phyloP scores from a whole-genome alignment of 2,888 invertebrate species.

The Onchidella celtica region DNA sequence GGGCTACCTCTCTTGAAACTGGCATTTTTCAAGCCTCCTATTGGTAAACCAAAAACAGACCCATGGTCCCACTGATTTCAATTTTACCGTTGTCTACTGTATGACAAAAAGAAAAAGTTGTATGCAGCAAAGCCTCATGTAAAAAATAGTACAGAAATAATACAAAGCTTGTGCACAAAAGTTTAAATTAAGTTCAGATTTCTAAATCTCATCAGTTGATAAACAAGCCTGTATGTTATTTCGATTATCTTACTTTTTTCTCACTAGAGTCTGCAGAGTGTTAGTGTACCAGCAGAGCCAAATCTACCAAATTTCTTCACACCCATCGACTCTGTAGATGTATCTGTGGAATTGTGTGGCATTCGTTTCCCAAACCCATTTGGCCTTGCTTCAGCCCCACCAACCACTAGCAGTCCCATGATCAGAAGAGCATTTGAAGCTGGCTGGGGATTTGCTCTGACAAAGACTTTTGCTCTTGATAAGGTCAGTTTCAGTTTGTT shows the following conservation, averaged over 20 bases:
- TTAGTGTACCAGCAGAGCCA: slow-evolving; percentile 84
- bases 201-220: too few species aligned
- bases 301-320: slow-evolving; percentile 94
- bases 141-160: too few species aligned
- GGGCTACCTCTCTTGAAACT: too few species aligned
- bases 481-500: slow-evolving; percentile 85
- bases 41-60: too few species aligned
- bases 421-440: slow-evolving; percentile 95
- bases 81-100: too few species aligned
- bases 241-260: background rate
- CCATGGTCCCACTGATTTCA: too few species aligned
- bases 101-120: too few species aligned
- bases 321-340: slow-evolving; percentile 94
- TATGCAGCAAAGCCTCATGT: too few species aligned
- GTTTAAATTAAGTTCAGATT: too few species aligned
- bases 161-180: too few species aligned
- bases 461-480: slow-evolving; percentile 96
- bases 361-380: slow-evolving; percentile 97
- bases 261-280: slow-evolving; percentile 64
- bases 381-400: slow-evolving; percentile 97
- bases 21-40: too few species aligned
- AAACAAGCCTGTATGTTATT: too few species aligned
- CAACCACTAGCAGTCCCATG: slow-evolving; percentile 96
- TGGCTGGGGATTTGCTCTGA: slow-evolving; percentile 98
- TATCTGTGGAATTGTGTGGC: slow-evolving; percentile 95